A percentile compares a stretch with the other conserved stretches of the same genome.
These are phyloP conservation scores for Apogon hyalosoma DNA, from an alignment of 2,797 vertebrate genomes.

Conservation along the genomic window DNA sequence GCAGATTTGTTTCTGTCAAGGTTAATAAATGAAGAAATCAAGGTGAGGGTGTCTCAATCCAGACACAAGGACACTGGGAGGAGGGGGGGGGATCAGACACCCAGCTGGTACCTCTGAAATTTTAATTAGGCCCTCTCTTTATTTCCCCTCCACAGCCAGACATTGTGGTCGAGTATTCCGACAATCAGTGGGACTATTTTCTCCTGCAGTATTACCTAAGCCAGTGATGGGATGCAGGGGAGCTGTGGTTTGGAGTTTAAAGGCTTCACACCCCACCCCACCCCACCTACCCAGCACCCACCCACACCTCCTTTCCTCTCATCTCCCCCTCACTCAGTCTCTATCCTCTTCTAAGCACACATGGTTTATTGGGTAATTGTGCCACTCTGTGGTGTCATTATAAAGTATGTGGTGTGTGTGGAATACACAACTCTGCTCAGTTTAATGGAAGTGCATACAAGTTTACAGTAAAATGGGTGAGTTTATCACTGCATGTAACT, in stretches of 20 bases:
- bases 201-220: slow-evolving; percentile 60
- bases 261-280: background rate
- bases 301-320: slow-evolving; percentile 12
- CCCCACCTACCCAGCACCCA: background rate
- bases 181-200: slow-evolving; percentile 71
- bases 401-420: slow-evolving; percentile 27
- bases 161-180: slow-evolving; percentile 66
- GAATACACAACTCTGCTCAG: slow-evolving; percentile 19
- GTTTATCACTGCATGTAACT: background rate
- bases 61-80: slow-evolving; percentile 72
- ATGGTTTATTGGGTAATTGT: slow-evolving; percentile 48
- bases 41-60: slow-evolving; percentile 80
- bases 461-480: background rate
- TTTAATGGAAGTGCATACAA: slow-evolving; percentile 7
- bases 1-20: slow-evolving; percentile 81
- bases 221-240: slow-evolving; percentile 56
- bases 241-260: slow-evolving; percentile 57
- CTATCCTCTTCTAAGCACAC: slow-evolving; percentile 23
- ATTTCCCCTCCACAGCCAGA: slow-evolving; percentile 72
- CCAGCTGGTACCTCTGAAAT: slow-evolving; percentile 81
- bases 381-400: slow-evolving; percentile 32
- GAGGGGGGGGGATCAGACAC: slow-evolving; percentile 62
- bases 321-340: slow-evolving; percentile 18
- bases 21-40: slow-evolving; percentile 84
- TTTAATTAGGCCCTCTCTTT: slow-evolving; percentile 79